Evolutionary conservation across 2,888 invertebrate species (phyloP).

Genomic region (Pristionchus fissidentatus): DNA sequence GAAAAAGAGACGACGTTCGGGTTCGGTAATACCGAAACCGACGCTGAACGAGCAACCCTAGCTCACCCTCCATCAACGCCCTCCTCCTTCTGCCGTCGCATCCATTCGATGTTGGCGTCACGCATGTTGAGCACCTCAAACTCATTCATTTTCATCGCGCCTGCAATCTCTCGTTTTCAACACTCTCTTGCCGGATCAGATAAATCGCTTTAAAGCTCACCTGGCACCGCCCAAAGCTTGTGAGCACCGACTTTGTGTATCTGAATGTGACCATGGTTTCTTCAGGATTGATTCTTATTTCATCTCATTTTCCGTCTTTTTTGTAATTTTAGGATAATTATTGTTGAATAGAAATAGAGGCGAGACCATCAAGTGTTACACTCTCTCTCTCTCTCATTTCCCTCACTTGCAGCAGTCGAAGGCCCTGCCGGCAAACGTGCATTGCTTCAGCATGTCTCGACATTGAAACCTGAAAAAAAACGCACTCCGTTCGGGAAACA

Average conservation of each 20-base stretch:
- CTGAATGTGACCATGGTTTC: slow-evolving; percentile 45
- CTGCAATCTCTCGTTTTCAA: background rate
- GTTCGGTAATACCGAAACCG: too few species aligned
- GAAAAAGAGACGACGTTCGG: too few species aligned
- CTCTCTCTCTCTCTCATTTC: too few species aligned
- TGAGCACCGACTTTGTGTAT: slow-evolving; percentile 67
- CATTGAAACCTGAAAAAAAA: slow-evolving; percentile 49
- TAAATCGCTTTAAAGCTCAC: slow-evolving; percentile 16
- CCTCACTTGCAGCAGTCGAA: slow-evolving; percentile 53
- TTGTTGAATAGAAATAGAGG: background rate
- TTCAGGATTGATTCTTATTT: too few species aligned
- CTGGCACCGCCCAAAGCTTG: slow-evolving; percentile 70
- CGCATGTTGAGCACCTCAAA: slow-evolving; percentile 60
- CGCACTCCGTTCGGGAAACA: too few species aligned
- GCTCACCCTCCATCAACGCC: slow-evolving; percentile 67
- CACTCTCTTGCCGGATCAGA: background rate
- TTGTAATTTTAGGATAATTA: background rate
- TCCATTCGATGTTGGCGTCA: slow-evolving; percentile 56
- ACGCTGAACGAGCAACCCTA: too few species aligned
- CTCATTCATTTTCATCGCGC: too few species aligned
- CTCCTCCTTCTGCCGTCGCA: slow-evolving; percentile 64
- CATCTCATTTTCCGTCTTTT: background rate
- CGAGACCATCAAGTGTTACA: background rate
- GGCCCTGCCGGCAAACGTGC: slow-evolving; percentile 59
- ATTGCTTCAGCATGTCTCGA: slow-evolving; percentile 59